phyloP scores from a whole-genome alignment of 2,113 vertebrate genomes.

The Onychostruthus taczanowskii region DNA sequence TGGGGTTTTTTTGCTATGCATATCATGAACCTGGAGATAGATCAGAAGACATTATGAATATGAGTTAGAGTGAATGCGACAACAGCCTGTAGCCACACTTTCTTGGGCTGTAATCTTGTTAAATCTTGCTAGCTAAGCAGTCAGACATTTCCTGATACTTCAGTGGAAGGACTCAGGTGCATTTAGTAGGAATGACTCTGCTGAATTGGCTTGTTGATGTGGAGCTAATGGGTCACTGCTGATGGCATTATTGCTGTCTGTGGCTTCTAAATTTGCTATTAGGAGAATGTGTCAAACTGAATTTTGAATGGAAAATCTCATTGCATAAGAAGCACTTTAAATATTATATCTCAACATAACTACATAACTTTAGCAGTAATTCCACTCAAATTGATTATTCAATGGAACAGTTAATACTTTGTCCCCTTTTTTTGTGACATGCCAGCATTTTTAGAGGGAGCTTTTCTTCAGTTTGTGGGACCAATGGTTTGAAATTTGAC shows the following conservation, averaged over 20 bases:
- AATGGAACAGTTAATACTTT: not conserved
- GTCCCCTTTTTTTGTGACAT: not conserved
- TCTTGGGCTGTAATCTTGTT: conserved; percentile 26
- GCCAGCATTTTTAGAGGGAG: not conserved
- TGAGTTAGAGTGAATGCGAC: conserved; percentile 36
- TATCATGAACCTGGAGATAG: not conserved
- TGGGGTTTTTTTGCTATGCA: not conserved
- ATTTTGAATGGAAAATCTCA: not conserved
- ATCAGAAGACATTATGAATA: conserved; percentile 31
- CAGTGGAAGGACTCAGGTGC: conserved; percentile 8
- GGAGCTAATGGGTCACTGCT: not conserved
- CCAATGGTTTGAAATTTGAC: not conserved
- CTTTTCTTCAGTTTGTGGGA: not conserved
- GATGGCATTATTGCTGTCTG: not conserved
- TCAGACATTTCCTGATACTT: not conserved
- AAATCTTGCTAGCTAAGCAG: conserved; percentile 48
- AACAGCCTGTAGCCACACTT: conserved; percentile 35
- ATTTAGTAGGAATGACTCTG: not conserved
- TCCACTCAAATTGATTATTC: conserved; percentile 58
- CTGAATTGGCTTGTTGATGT: not conserved
- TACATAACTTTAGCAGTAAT: conserved; percentile 5
- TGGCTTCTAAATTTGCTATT: not conserved
- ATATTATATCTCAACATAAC: not conserved
- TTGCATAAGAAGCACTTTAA: conserved; percentile 11
- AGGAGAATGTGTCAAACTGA: not conserved